Base-by-base conservation (phyloP, 2,888 invertebrate species). In the Dione juno region DNA sequence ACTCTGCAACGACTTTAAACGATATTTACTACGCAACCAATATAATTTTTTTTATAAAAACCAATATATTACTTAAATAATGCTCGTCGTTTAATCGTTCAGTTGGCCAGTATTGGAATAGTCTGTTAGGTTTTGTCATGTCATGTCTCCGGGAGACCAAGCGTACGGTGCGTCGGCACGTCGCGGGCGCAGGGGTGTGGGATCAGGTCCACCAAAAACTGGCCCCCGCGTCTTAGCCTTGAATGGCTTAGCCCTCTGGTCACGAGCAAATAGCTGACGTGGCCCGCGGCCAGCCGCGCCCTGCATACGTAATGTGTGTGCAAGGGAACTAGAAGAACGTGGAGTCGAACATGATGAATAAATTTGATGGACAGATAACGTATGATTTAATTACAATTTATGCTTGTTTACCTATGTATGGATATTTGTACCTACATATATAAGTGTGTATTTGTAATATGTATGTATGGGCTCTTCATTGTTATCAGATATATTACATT, bases 231-330 rank as follows among this genome's bases (percentile, higher is more conserved):
- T 80, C 88, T 91, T 93, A 92, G 92, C 93, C 93, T 92, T 92
- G 93, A 92, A 92, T 92, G 93, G 93, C 88, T 92, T 90, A 93
- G 91, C 92, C 92, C 88, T 88, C 88, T 89, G 92, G 92, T 89
- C 91, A 90, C 85, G 87, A 89, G 89, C 92, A 88, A 92, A 93
- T 92, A 91, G 93, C 93, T 92, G 93, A 92, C 90, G 92, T 89
- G 88, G 92, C 88, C 89, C 86, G 89, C 86, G 86, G 89, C 87
- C 88, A 79, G 84, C 83, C 89, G 91, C 92, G 92, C 82, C 90
- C 85, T 93, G 93, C 92, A 93, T 93, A 92, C 93, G 86, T 88
- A 92, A 91, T 92, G 89, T 80, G 85, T 80, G 72, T 76, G 82
- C 81, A 80, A 57, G 58, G 45, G 72, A 58, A 76, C 71, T 73